These are phyloP conservation scores for Blennius ocellaris DNA, from an alignment of 2,113 vertebrate species.

Conservation along the genomic window DNA sequence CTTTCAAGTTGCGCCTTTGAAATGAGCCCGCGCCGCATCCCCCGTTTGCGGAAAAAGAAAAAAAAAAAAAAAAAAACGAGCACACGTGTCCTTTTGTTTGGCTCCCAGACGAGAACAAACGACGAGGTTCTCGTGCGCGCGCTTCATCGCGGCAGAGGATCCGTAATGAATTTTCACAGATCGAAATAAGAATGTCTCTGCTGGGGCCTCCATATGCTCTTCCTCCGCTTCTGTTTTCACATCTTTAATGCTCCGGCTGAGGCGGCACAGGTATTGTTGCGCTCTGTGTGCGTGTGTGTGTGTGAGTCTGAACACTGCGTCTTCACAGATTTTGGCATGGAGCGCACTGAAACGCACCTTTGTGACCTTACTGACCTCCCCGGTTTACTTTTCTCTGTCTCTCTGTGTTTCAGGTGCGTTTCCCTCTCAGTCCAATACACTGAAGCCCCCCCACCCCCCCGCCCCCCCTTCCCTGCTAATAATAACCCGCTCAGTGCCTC, in stretches of 20 bases:
- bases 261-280: constrained; percentile 18
- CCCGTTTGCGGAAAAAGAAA: constrained; percentile 33
- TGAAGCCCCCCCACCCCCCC: neutral
- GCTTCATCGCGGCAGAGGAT: constrained; percentile 49
- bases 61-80: constrained; percentile 60
- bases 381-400: neutral
- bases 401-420: neutral
- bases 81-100: constrained; percentile 69
- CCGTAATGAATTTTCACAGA: constrained; percentile 67
- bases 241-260: constrained; percentile 43
- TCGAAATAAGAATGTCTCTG: constrained; percentile 61
- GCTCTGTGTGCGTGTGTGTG: neutral
- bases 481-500: constrained; percentile 68
- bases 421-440: constrained; percentile 20
- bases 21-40: constrained; percentile 47
- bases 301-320: neutral
- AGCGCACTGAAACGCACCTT: neutral
- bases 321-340: too few species aligned
- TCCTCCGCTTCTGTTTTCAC: constrained; percentile 13
- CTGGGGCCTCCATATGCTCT: constrained; percentile 62
- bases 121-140: constrained; percentile 40
- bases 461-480: constrained; percentile 54
- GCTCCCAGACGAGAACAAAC: constrained; percentile 52
- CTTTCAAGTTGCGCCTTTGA: constrained; percentile 74
- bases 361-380: constrained; percentile 6